Base-by-base conservation (phyloP, 2,888 invertebrate genomes). In the Iselma pallidipennis region DNA sequence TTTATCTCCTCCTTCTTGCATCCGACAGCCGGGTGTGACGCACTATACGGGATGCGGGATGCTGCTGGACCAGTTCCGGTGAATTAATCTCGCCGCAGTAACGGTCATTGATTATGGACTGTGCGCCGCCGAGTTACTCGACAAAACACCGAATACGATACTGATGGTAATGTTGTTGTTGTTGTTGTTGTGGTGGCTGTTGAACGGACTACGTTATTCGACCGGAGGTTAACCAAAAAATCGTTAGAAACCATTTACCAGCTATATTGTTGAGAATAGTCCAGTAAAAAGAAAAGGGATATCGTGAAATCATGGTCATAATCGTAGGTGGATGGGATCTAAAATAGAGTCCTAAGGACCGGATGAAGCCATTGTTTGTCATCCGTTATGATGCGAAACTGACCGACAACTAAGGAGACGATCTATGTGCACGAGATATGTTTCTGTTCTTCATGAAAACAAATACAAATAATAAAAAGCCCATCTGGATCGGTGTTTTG, bases 31-130 rank as follows among this genome's bases (percentile, higher is more conserved):
- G 45, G 10, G 45, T 23, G 45, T 45, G 45, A 23, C 21, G 16
- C 2, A 42, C 16, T 33, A 37, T 37, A 23, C 45, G 45, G 52
- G 52, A 52, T 52, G 52, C 52, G 31, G 54, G 59, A 63, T 63
- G 59, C 63, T 63, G 61, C 56, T 70, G 74, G 74, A 75, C 74
- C 76, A 74, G 75, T 75, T 76, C 76, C 76, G 72, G 74, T 76
- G 74, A 75, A 77, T 77, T 76, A 76, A 76, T 76, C 74, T 71
- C 54, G 69, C 70, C 73, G 74, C 72, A 71, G 74, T 75, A 76
- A 76, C 77, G 77, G 76, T 77, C 77, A 74, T 74, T 73, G 76
- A 76, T 76, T 74, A 77, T 74, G 74, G 65, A 67, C 64, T 66
- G 66, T 66, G 69, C 68, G 63, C 66, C 55, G 49, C 45, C 52